These are phyloP conservation scores for Temnothorax unifasciatus DNA, from an alignment of 2,888 invertebrate genomes.

Conservation along the genomic window DNA sequence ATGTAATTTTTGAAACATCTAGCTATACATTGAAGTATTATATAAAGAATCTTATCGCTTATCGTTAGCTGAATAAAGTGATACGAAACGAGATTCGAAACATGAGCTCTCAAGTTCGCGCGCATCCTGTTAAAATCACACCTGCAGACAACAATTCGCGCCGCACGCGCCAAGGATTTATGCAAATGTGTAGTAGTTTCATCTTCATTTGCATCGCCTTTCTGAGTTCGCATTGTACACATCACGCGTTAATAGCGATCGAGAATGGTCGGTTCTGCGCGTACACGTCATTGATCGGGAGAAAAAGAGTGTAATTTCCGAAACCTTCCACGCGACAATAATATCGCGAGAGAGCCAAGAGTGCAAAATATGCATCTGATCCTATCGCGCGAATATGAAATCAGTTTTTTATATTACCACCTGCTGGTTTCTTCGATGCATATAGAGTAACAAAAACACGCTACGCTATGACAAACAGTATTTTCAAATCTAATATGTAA, in stretches of 20 bases:
- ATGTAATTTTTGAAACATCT: neutral
- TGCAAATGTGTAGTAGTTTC: slow-evolving; percentile 37
- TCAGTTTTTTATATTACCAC: neutral
- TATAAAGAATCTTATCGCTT: neutral
- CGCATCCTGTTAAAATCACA: slow-evolving; percentile 33
- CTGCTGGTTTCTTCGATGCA: neutral
- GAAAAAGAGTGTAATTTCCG: neutral
- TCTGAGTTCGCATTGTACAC: neutral
- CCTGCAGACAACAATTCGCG: neutral
- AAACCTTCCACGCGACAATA: slow-evolving; percentile 53
- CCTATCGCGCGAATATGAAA: neutral
- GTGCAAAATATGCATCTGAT: neutral
- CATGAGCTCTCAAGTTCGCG: neutral
- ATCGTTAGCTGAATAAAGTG: neutral
- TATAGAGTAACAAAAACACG: neutral
- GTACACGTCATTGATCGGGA: slow-evolving; percentile 15
- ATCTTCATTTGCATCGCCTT: slow-evolving; percentile 46
- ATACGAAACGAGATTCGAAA: slow-evolving; percentile 8
- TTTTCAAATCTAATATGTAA: slow-evolving; percentile 51
- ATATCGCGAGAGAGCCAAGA: slow-evolving; percentile 12
- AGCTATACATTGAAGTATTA: neutral
- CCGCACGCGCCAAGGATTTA: slow-evolving; percentile 41
- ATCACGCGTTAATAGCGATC: slow-evolving; percentile 39
- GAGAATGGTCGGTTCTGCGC: slow-evolving; percentile 13
- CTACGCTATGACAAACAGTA: slow-evolving; percentile 5